Conservation (phyloP, 2,113 vertebrate genomes). For the Cheirogaleus medius region DNA sequence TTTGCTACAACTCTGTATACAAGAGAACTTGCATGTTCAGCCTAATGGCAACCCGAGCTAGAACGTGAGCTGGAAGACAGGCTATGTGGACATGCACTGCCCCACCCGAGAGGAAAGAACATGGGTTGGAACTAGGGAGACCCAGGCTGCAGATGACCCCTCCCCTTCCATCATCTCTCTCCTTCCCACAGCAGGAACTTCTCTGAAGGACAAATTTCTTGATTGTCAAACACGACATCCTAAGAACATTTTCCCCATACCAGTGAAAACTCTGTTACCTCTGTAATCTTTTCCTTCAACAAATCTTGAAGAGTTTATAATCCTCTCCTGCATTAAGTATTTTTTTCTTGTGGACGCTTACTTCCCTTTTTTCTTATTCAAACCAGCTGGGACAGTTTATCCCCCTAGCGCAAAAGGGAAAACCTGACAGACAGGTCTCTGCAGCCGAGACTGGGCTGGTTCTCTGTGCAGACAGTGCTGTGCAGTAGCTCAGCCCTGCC, state of each 20-base stretch:
- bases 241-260: not conserved
- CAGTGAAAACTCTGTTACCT: not conserved
- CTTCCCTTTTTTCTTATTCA: slow-evolving; percentile 14
- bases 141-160: rapidly evolving
- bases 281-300: slow-evolving; percentile 1
- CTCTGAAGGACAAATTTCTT: not conserved
- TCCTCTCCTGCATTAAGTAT: not conserved
- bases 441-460: not conserved
- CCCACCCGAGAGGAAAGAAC: not conserved
- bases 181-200: not conserved
- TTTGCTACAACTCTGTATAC: not conserved
- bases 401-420: not conserved
- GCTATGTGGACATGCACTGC: too few species aligned
- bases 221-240: not conserved
- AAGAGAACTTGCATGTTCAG: not conserved
- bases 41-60: not conserved
- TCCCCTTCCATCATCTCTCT: not conserved
- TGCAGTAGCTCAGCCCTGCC: not conserved
- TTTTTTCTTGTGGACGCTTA: not conserved
- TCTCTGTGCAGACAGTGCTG: not conserved
- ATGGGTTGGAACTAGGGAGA: not conserved
- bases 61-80: not conserved
- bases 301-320: slow-evolving; percentile 19
- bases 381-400: not conserved
- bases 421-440: not conserved